Evolutionary conservation across 2,797 vertebrate species (phyloP).

Genomic region (Chelonia mydas): DNA sequence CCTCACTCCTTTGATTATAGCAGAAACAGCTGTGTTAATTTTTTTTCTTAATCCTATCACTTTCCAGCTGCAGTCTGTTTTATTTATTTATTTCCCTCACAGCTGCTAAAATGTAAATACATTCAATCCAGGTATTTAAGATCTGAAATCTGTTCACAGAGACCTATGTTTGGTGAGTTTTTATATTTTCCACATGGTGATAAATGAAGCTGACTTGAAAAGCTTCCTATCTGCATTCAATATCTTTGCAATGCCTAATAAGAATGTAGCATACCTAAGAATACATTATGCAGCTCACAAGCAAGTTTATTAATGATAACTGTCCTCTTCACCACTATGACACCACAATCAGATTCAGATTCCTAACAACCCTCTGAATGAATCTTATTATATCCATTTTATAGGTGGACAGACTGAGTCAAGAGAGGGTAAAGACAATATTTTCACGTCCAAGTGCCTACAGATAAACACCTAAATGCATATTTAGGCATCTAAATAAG

Average conservation of each 20-base stretch:
- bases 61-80: not conserved
- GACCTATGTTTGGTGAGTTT: accelerated
- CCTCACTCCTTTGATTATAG: not conserved
- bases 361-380: not conserved
- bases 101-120: not conserved
- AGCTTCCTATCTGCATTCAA: not conserved
- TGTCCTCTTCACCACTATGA: not conserved
- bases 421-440: not conserved
- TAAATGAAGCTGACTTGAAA: not conserved
- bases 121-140: not conserved
- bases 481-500: not conserved
- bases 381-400: not conserved
- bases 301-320: not conserved
- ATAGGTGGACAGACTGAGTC: not conserved
- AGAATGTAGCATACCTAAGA: not conserved
- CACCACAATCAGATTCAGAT: not conserved
- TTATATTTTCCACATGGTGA: not conserved
- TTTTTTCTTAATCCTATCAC: not conserved
- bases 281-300: not conserved
- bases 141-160: accelerated
- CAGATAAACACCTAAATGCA: not conserved
- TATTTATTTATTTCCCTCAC: not conserved
- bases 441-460: not conserved
- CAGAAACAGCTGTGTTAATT: not conserved
- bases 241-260: not conserved